Base-by-base conservation (phyloP, 2,888 invertebrate species). In the Noctua janthe region DNA sequence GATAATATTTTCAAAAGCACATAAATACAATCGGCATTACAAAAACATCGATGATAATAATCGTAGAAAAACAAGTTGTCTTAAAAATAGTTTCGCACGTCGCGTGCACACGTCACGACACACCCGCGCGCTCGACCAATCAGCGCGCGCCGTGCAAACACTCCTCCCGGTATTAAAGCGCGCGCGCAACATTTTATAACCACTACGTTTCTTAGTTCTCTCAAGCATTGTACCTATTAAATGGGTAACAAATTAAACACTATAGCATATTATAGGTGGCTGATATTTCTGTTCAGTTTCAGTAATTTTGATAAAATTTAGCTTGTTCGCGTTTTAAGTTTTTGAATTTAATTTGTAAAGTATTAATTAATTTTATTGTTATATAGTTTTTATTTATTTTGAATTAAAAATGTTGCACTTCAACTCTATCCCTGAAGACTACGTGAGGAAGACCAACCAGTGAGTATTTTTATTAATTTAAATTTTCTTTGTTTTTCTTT, bases 211-310 rank as follows among this genome's bases (percentile, higher is more conserved):
- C 80, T 67, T 81, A 73, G 87, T 88, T 87, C 86, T 79, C 74
- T 77, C 83, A 88, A 88, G 90, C 89, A 88, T 78, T 82, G 75
- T 87, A 17, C 35, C 64, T 64, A 94, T 95, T 96, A 96, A 97
- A 97, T 97, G 97, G 97, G 96, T 95, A 94, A 95, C 93, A 96
- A 93, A 95, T 92, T 95, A 90, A 95, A 94, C 88, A 92, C 93
- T 92, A 96, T 95, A 83, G 95, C 93, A 92, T 96, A 94, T 89
- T 96, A 96, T 95, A 93, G 95, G 95, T 94, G 97, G 97, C 92
- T 97, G 92, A 96, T 97, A 95, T 95, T 97, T 92, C 89, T 97
- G 90, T 96, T 96, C 92, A 95, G 97, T 92, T 96, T 97, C 94
- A 96, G 97, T 96, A 95, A 97, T 97, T 94, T 94, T 54, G 94